phyloP scores from a whole-genome alignment of 2,797 vertebrate species.

The Poecilia wingei region DNA sequence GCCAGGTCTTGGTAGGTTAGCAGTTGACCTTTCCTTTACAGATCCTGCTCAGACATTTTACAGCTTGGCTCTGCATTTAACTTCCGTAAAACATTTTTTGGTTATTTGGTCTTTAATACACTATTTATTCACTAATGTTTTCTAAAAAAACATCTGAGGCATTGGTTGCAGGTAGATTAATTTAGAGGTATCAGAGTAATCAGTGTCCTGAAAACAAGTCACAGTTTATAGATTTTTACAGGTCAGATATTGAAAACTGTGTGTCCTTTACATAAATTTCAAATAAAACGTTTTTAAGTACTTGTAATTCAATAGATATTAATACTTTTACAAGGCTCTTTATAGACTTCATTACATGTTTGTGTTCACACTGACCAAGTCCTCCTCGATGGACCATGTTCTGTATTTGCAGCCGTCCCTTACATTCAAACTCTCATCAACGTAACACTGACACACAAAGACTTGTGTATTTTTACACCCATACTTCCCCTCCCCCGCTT shows the following conservation, averaged over 20 bases:
- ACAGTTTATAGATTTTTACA: background rate
- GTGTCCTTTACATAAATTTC: background rate
- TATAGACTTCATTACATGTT: slow-evolving; percentile 32
- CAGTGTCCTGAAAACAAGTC: background rate
- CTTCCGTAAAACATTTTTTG: background rate
- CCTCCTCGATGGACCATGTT: slow-evolving; percentile 2
- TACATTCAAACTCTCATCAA: slow-evolving; percentile 50
- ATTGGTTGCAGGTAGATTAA: background rate
- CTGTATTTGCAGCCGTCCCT: slow-evolving; percentile 10
- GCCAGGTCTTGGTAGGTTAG: background rate
- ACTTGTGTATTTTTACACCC: slow-evolving; percentile 59
- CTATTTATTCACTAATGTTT: background rate
- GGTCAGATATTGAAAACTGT: background rate
- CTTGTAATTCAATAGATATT: background rate
- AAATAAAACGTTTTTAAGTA: background rate
- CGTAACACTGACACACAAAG: slow-evolving; percentile 53
- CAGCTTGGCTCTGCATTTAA: background rate
- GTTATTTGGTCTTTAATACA: background rate
- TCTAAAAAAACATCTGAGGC: background rate
- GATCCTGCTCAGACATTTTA: background rate
- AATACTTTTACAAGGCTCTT: background rate
- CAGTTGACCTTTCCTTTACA: background rate
- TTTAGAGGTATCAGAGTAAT: background rate
- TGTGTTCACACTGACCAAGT: slow-evolving; percentile 19
- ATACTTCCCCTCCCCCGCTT: slow-evolving; percentile 19